phyloP scores from a whole-genome alignment of 2,113 vertebrate genomes.

The Myotis lucifugus region DNA sequence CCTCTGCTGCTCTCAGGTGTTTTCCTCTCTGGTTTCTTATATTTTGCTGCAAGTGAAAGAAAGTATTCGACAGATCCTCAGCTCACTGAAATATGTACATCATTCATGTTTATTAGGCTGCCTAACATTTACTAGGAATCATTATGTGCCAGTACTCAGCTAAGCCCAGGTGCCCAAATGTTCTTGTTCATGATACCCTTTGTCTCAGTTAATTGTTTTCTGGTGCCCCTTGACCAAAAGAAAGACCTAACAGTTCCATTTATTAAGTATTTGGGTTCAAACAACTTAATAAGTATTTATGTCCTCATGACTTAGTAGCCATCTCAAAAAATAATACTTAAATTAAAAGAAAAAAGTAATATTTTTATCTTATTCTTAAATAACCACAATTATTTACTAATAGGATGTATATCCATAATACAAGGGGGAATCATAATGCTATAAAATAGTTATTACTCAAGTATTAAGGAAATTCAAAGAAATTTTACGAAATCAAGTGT shows the following conservation, averaged over 20 bases:
- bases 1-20: not conserved
- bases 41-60: slow-evolving; percentile 18
- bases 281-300: not conserved
- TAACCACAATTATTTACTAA: not conserved
- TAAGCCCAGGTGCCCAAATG: not conserved
- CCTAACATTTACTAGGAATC: not conserved
- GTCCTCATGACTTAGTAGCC: not conserved
- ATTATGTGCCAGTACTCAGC: not conserved
- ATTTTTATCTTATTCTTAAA: slow-evolving; percentile 16
- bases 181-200: not conserved
- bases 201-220: not conserved
- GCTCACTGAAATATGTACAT: not conserved
- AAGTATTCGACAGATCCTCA: not conserved
- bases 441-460: not conserved
- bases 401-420: not conserved
- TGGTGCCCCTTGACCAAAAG: not conserved
- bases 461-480: slow-evolving; percentile 21
- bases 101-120: not conserved
- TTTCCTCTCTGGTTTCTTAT: slow-evolving; percentile 9
- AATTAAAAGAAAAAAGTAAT: not conserved
- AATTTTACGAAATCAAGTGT: not conserved
- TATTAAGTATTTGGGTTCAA: not conserved
- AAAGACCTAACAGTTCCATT: not conserved
- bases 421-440: not conserved
- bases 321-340: not conserved